phyloP scores from a whole-genome alignment of 2,113 vertebrate species.

The Rhodinocichla rosea region DNA sequence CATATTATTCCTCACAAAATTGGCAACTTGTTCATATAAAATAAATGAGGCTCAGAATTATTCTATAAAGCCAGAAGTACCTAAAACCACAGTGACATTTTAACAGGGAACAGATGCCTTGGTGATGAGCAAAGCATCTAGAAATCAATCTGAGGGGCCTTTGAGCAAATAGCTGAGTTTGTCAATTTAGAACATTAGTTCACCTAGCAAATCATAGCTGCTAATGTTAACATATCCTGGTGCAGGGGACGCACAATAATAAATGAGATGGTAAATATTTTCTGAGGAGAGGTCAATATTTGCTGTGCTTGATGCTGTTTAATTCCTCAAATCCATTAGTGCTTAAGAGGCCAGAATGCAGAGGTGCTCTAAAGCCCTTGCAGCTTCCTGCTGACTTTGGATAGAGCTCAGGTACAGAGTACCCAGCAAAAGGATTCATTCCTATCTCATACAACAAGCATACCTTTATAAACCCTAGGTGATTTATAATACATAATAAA shows the following conservation, averaged over 20 bases:
- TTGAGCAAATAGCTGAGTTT: conserved; percentile 34
- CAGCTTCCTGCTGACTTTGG: neutral
- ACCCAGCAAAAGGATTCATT: neutral
- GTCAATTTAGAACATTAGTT: conserved; percentile 27
- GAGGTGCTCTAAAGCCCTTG: neutral
- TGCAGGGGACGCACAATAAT: conserved; percentile 5
- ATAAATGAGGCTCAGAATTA: conserved; percentile 40
- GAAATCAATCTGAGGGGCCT: conserved; percentile 15
- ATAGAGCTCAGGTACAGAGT: neutral
- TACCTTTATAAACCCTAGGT: neutral
- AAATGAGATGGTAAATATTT: conserved; percentile 62
- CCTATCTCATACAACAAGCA: neutral
- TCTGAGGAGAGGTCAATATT: conserved; percentile 60
- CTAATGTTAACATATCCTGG: conserved; percentile 27
- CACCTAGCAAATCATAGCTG: conserved; percentile 41
- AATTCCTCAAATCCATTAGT: conserved; percentile 57
- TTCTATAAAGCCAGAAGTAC: conserved; percentile 17
- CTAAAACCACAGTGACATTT: conserved; percentile 15
- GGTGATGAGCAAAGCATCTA: neutral
- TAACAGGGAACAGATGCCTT: neutral
- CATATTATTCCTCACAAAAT: neutral
- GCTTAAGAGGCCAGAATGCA: neutral
- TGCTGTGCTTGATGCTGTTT: conserved; percentile 45
- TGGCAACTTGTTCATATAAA: conserved; percentile 31
- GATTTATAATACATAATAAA: neutral